Base-by-base conservation (phyloP, 2,797 vertebrate genomes). In the Gymnothorax reevesii region DNA sequence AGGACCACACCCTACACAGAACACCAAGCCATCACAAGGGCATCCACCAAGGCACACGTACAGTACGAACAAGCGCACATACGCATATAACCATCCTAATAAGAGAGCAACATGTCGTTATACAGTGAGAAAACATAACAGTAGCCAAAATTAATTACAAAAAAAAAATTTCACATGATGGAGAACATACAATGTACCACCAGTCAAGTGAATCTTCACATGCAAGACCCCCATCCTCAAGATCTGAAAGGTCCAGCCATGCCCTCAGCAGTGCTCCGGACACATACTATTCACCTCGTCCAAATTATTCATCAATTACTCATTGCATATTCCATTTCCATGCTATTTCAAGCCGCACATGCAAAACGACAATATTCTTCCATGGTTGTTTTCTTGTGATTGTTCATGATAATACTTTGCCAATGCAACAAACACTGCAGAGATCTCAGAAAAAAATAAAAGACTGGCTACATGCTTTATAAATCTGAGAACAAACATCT, bases 111-210 rank as follows among this genome's bases (percentile, higher is more conserved):
- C 92, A 91, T 92, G 92, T 93, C 93, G 92, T 91, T 49, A 13
- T 12, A 49, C 22, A 17, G 25, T 77, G n/a, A 4, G 71, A 9
- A 12, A 42, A 77, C 7, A 52, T 42, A 13, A 49, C 4, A 80
- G 52, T n/a, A 52, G 5, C 49, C 17, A 55, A 80, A 42, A 42
- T 42, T 2, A 42, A 42, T 42, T 42, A 42, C 33, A 42, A 42
- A 42, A 42, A 79, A 52, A 80, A 80, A 54, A n/a, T 20, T 49
- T 52, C 77, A 22, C 49, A 80, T 55, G 33, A 60, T 89, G 89
- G 89, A 93, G 92, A 94, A 92, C 92, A 92, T 91, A 92, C 91
- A 89, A 59, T 88, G 86, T 88, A 57, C 69, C 94, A 90, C 92
- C 92, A 93, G 90, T 88, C 90, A 89, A 85, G 86, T 80, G 88